phyloP scores from a whole-genome alignment of 2,113 vertebrate species.

The Terrapene triunguis region DNA sequence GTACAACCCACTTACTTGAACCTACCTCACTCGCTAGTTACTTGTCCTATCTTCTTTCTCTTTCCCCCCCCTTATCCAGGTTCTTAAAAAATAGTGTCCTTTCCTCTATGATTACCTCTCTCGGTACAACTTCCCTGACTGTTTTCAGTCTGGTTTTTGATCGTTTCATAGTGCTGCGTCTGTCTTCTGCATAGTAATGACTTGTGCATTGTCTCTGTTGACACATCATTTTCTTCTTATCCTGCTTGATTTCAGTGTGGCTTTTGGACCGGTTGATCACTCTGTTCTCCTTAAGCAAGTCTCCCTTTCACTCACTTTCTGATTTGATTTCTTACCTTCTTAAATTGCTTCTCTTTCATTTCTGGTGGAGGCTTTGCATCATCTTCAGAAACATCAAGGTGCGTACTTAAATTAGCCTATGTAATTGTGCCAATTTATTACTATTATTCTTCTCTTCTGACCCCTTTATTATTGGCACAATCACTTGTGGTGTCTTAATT shows the following conservation, averaged over 20 bases:
- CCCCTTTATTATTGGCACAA: rapidly evolving
- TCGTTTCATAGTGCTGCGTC: rapidly evolving
- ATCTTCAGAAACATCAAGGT: not conserved
- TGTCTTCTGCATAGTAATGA: not conserved
- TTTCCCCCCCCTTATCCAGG: not conserved
- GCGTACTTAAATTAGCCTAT: not conserved
- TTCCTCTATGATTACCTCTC: not conserved
- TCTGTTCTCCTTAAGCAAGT: not conserved
- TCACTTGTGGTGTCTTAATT: not conserved
- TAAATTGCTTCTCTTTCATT: not conserved
- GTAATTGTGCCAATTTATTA: not conserved
- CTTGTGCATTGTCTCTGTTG: not conserved
- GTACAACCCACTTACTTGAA: not conserved
- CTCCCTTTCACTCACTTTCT: not conserved
- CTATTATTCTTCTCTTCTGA: not conserved
- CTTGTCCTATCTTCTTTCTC: not conserved
- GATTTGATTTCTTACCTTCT: not conserved
- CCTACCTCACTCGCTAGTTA: not conserved
- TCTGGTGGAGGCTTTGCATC: not conserved
- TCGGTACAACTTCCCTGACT: not conserved
- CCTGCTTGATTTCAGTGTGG: not conserved
- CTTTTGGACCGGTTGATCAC: not conserved
- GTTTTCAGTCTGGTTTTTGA: constrained; percentile 1
- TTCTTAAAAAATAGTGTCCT: not conserved
- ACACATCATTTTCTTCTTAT: not conserved